phyloP scores from a whole-genome alignment of 2,888 invertebrate genomes.

The Tridacna gigas region DNA sequence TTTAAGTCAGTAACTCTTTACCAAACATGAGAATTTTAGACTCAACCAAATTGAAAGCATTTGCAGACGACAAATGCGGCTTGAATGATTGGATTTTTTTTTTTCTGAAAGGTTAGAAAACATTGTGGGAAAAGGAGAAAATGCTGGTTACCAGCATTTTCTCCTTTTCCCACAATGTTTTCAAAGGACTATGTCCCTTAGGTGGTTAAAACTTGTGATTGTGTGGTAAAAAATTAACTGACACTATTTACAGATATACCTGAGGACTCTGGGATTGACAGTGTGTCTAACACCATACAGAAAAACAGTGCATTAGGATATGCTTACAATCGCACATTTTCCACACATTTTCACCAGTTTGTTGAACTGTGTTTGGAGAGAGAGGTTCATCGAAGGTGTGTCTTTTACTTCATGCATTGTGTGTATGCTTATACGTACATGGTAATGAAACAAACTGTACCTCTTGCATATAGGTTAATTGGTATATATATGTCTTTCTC shows the following conservation, averaged over 20 bases:
- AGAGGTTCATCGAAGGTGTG: slow-evolving; percentile 76
- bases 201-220: neutral
- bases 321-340: slow-evolving; percentile 87
- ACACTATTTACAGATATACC: slow-evolving; percentile 51
- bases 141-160: neutral
- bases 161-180: neutral
- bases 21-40: too few relatives aligned
- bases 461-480: too few relatives aligned
- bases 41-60: too few relatives aligned
- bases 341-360: slow-evolving; percentile 92
- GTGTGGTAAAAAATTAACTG: neutral
- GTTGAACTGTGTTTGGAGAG: slow-evolving; percentile 86
- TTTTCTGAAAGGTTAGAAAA: too few relatives aligned
- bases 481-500: too few relatives aligned
- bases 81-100: too few relatives aligned
- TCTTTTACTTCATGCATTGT: neutral
- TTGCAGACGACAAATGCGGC: too few relatives aligned
- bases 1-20: too few relatives aligned
- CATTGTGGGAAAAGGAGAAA: too few relatives aligned
- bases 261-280: slow-evolving; percentile 64
- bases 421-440: too few relatives aligned
- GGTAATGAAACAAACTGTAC: too few relatives aligned
- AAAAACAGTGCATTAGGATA: slow-evolving; percentile 73
- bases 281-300: slow-evolving; percentile 55
- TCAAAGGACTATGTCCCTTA: neutral